A percentile compares a stretch with the other conserved stretches of the same genome.
These are phyloP conservation scores for Drosophila subsilvestris DNA, from an alignment of 2,888 invertebrate species.

Conservation along the genomic window DNA sequence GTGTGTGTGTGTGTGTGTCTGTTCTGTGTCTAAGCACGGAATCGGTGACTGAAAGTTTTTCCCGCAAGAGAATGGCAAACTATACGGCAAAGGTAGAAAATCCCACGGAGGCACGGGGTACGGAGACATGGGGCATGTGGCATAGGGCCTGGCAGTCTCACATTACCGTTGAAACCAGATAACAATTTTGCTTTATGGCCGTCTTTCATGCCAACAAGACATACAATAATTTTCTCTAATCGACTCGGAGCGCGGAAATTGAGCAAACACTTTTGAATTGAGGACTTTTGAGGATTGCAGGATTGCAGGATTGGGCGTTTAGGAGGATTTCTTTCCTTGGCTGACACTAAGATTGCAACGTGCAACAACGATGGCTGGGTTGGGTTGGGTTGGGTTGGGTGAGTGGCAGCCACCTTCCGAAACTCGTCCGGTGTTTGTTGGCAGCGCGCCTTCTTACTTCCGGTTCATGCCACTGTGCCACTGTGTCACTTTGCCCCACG, in stretches of 20 bases:
- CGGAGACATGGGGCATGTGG: background rate
- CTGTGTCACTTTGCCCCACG: background rate
- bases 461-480: constrained; percentile 14
- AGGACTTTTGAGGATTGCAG: constrained; percentile 11
- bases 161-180: constrained; percentile 70
- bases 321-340: background rate
- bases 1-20: background rate
- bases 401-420: background rate
- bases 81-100: constrained; percentile 1
- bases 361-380: background rate
- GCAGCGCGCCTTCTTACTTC: constrained; percentile 18
- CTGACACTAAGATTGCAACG: constrained; percentile 15
- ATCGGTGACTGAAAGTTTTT: constrained; percentile 19
- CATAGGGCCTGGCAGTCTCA: constrained; percentile 38
- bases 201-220: constrained; percentile 69
- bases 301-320: background rate
- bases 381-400: no score
- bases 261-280: constrained; percentile 70
- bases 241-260: constrained; percentile 68
- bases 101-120: background rate
- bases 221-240: constrained; percentile 76
- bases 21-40: constrained; percentile 21
- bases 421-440: background rate
- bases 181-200: constrained; percentile 68
- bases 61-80: constrained; percentile 13